Percentiles rank a stretch among this genome's conserved stretches.
phyloP scores from a whole-genome alignment of 1,140 invertebrate genomes.

The Thaumatotibia leucotreta region DNA sequence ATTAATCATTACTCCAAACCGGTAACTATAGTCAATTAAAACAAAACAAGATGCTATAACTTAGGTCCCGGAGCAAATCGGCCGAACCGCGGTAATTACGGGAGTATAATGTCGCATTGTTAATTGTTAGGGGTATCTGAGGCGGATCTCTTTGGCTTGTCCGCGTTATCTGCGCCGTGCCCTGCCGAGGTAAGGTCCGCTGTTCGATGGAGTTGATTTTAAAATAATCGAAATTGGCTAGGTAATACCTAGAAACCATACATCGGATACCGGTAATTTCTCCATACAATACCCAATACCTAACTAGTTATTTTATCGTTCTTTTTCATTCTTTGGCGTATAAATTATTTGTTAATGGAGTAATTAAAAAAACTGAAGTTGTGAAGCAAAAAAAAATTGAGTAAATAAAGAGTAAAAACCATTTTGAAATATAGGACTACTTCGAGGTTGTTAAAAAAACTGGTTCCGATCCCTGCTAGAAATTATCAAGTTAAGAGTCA shows the following conservation, averaged over 20 bases:
- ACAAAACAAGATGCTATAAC: slow-evolving; percentile 45
- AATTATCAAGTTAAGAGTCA: no score
- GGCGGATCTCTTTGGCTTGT: slow-evolving; percentile 68
- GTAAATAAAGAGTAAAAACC: no score
- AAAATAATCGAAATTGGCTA: neutral
- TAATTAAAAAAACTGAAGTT: no score
- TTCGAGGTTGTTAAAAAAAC: no score
- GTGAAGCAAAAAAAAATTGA: no score
- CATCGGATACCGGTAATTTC: no score
- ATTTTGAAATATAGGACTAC: no score
- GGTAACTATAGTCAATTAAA: slow-evolving; percentile 41
- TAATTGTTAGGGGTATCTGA: slow-evolving; percentile 70
- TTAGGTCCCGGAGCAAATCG: slow-evolving; percentile 50
- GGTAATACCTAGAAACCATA: no score
- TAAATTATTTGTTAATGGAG: no score
- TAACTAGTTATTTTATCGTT: neutral
- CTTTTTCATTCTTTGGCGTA: no score
- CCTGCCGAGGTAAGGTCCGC: slow-evolving; percentile 32
- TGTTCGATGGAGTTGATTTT: slow-evolving; percentile 20
- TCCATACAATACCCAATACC: no score
- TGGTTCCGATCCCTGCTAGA: no score
- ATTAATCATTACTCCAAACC: slow-evolving; percentile 4
- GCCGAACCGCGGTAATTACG: slow-evolving; percentile 54
- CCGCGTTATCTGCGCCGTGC: slow-evolving; percentile 50
- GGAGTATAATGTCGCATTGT: slow-evolving; percentile 74